phyloP scores from a whole-genome alignment of 1,140 invertebrate species.

The Musca domestica region DNA sequence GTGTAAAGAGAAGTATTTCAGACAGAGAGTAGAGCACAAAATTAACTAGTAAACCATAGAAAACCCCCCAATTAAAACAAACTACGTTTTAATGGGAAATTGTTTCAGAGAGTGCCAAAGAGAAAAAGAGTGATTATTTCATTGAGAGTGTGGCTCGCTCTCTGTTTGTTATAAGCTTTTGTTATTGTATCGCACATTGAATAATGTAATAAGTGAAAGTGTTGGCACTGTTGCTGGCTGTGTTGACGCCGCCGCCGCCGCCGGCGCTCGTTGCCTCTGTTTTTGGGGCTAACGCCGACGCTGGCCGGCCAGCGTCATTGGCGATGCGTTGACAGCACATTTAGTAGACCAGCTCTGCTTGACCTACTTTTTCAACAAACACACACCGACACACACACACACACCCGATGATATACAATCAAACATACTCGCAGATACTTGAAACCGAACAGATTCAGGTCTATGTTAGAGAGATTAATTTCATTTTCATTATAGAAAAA shows the following conservation, averaged over 20 bases:
- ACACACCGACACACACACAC: background rate
- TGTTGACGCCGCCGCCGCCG: background rate
- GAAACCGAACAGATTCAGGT: conserved; percentile 46
- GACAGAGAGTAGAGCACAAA: no score
- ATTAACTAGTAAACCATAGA: no score
- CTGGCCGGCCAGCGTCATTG: conserved; percentile 20
- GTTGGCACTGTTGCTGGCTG: conserved; percentile 26
- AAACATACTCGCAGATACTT: no score
- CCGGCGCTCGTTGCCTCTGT: conserved; percentile 1
- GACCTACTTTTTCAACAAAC: conserved; percentile 48
- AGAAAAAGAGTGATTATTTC: background rate
- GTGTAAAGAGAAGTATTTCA: no score
- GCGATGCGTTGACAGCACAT: conserved; percentile 26
- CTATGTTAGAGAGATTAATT: conserved; percentile 55
- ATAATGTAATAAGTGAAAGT: conserved; percentile 56
- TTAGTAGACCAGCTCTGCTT: conserved; percentile 30
- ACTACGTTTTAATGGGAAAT: no score
- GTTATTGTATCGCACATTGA: conserved; percentile 34
- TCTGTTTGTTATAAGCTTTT: background rate
- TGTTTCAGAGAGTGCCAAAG: no score
- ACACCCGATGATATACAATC: conserved; percentile 19
- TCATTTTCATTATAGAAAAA: conserved; percentile 43
- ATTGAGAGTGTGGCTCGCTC: background rate
- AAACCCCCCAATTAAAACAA: no score
- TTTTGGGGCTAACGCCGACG: no score